Conservation (phyloP, 1,140 invertebrate genomes). For the Hyphantria cunea region DNA sequence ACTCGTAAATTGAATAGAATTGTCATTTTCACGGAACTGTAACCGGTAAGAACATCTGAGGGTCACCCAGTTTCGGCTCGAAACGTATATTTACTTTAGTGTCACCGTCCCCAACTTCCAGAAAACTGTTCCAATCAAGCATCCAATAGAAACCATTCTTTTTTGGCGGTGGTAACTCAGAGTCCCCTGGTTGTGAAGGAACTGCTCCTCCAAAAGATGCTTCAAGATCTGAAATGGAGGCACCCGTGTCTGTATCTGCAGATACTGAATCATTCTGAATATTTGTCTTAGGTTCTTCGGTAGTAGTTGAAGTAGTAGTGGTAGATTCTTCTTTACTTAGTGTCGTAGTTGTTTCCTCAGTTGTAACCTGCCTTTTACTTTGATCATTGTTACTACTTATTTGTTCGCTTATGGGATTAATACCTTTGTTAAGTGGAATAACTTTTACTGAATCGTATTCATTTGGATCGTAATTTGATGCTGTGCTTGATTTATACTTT, state of each 20-base stretch:
- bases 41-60: slow-evolving; percentile 87
- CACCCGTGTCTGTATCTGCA: slow-evolving; percentile 57
- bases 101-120: slow-evolving; percentile 90
- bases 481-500: slow-evolving; percentile 52
- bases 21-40: slow-evolving; percentile 81
- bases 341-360: slow-evolving; percentile 37
- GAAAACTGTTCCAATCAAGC: slow-evolving; percentile 92
- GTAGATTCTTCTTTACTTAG: slow-evolving; percentile 30
- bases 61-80: slow-evolving; percentile 90
- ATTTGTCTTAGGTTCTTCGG: slow-evolving; percentile 42
- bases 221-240: slow-evolving; percentile 86
- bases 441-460: slow-evolving; percentile 74
- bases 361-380: slow-evolving; percentile 66
- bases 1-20: slow-evolving; percentile 37
- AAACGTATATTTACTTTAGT: slow-evolving; percentile 90
- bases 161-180: slow-evolving; percentile 83
- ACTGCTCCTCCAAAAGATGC: slow-evolving; percentile 88
- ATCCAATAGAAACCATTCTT: slow-evolving; percentile 91
- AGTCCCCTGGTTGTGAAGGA: slow-evolving; percentile 81
- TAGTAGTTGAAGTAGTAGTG: slow-evolving; percentile 36
- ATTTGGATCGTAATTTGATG: slow-evolving; percentile 59
- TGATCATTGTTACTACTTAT: slow-evolving; percentile 67
- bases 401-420: slow-evolving; percentile 53
- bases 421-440: slow-evolving; percentile 66
- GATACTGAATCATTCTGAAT: slow-evolving; percentile 52